phyloP scores from a whole-genome alignment of 2,113 vertebrate species.

The Glaucidium brasilianum region DNA sequence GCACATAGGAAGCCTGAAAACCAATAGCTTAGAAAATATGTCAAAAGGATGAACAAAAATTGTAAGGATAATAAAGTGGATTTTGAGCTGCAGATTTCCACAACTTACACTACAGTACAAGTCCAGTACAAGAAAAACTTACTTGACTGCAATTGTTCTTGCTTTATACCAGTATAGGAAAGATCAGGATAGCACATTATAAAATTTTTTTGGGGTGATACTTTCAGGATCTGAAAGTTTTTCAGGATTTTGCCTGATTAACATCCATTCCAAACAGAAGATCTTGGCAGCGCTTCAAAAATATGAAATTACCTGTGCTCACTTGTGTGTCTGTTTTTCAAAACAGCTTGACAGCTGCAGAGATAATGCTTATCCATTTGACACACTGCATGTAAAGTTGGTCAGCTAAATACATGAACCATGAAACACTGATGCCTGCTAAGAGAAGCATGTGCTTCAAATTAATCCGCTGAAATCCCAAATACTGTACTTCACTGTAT shows the following conservation, averaged over 20 bases:
- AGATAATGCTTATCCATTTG: background rate
- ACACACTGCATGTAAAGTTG: background rate
- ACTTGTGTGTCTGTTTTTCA: background rate
- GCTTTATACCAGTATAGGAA: background rate
- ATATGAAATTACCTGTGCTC: background rate
- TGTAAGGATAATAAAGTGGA: background rate
- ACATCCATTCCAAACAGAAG: background rate
- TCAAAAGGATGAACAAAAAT: background rate
- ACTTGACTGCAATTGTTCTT: background rate
- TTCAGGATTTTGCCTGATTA: background rate
- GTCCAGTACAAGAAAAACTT: background rate
- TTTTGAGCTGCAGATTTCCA: background rate
- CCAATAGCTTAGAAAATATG: background rate
- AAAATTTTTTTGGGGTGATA: background rate
- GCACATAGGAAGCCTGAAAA: background rate
- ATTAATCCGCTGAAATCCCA: conserved; percentile 52
- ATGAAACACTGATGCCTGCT: background rate
- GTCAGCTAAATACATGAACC: conserved; percentile 21
- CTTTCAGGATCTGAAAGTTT: background rate
- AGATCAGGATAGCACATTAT: background rate
- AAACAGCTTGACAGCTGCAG: conserved; percentile 10
- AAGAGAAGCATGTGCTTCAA: conserved; percentile 53
- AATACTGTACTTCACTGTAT: conserved; percentile 26
- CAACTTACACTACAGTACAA: background rate
- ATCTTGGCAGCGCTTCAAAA: background rate